Conservation (phyloP, 1,140 invertebrate species). For the Nephotettix cincticeps region DNA sequence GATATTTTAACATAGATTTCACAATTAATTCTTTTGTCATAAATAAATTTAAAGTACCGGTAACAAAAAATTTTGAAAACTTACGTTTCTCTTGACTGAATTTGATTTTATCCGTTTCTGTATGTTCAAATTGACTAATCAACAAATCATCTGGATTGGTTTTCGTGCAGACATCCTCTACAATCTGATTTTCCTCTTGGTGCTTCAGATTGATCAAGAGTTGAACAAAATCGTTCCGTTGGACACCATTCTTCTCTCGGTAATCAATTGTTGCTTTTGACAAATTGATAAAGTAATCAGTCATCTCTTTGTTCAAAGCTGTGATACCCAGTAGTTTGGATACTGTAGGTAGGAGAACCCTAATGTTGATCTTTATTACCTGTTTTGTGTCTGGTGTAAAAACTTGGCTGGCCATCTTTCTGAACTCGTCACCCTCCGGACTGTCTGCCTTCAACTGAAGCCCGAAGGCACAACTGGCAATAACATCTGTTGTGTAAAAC, state of each 20-base stretch:
- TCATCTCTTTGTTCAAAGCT: conserved; percentile 30
- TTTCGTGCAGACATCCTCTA: background rate
- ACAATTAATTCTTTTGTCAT: background rate
- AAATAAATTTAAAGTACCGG: background rate
- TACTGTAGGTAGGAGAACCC: conserved; percentile 3
- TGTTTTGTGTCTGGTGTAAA: conserved; percentile 30
- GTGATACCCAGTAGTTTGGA: background rate
- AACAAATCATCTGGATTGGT: background rate
- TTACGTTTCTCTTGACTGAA: background rate
- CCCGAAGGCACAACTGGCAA: conserved; percentile 62
- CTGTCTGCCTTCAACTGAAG: conserved; percentile 57
- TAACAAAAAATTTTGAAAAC: too few species aligned
- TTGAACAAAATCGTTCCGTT: conserved; percentile 49
- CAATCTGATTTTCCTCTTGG: background rate
- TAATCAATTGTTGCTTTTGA: conserved; percentile 47
- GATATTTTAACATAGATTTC: too few species aligned
- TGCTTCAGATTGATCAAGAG: conserved; percentile 39
- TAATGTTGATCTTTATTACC: conserved; percentile 21
- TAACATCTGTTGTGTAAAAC: conserved; percentile 62
- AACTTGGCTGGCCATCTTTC: conserved; percentile 39
- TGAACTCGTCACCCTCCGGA: conserved; percentile 55
- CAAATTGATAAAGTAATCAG: conserved; percentile 40
- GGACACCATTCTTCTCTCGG: conserved; percentile 48
- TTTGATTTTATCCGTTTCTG: background rate
- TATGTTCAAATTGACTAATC: background rate